Percentiles rank a stretch among this genome's conserved stretches.
Evolutionary conservation across 2,113 vertebrate species (phyloP).

Genomic region (Pygoscelis adeliae): DNA sequence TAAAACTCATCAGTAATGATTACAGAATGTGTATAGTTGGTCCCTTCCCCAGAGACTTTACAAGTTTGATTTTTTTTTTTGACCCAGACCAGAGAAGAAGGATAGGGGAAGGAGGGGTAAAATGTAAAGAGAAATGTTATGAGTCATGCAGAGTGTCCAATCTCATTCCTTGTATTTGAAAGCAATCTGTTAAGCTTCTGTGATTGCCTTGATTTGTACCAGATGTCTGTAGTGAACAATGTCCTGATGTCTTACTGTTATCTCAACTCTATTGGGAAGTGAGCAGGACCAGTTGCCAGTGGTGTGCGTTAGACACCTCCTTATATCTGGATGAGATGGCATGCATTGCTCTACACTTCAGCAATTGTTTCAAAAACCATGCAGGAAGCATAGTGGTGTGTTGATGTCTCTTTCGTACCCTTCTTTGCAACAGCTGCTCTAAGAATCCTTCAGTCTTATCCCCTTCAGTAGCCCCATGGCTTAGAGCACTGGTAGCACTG

Average conservation of each 20-base stretch:
- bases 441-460: neutral
- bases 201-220: neutral
- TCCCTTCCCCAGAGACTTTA: neutral
- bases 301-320: neutral
- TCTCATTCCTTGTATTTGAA: neutral
- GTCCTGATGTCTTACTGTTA: neutral
- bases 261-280: accelerated
- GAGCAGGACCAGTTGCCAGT: neutral
- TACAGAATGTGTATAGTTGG: neutral
- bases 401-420: neutral
- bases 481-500: neutral
- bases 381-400: neutral
- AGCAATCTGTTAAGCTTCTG: neutral
- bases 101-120: neutral
- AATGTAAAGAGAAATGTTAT: neutral
- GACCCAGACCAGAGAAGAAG: neutral
- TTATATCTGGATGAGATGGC: neutral
- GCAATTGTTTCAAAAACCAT: too few relatives aligned
- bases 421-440: neutral
- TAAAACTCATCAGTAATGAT: neutral
- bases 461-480: neutral
- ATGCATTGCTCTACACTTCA: neutral
- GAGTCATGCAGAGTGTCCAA: accelerated
- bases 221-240: neutral
- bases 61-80: neutral